A percentile compares a stretch with the other conserved stretches of the same genome.
phyloP scores from a whole-genome alignment of 2,113 vertebrate species.

The Tyto alba region DNA sequence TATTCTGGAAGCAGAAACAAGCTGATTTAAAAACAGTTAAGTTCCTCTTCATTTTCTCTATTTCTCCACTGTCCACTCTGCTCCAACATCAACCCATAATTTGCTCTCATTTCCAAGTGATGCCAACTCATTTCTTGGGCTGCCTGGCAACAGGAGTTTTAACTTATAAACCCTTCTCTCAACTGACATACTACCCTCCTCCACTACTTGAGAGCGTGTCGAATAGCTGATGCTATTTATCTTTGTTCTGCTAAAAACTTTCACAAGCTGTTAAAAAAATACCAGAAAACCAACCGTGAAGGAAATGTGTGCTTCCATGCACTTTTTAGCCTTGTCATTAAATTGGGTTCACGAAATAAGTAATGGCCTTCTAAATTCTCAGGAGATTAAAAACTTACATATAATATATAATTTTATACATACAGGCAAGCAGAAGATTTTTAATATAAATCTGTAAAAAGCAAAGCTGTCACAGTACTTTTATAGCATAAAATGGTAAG shows the following conservation, averaged over 20 bases:
- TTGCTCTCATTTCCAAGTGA: conserved; percentile 24
- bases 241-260: conserved; percentile 4
- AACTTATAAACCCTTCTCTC: conserved; percentile 12
- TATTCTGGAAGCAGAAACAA: background rate
- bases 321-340: background rate
- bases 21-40: background rate
- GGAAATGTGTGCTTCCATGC: background rate
- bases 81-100: background rate
- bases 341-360: background rate
- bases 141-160: conserved; percentile 44
- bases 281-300: background rate
- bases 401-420: background rate
- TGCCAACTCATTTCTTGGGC: conserved; percentile 26
- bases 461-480: background rate
- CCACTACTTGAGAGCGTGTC: background rate
- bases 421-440: background rate
- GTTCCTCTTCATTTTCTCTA: background rate
- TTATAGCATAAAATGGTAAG: background rate
- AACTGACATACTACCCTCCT: background rate
- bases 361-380: background rate
- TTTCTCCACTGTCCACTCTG: background rate
- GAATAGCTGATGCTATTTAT: conserved; percentile 38
- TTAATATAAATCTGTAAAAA: background rate
- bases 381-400: background rate
- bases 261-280: conserved; percentile 3